Base-by-base conservation (phyloP, 1,140 invertebrate species). In the Drosophila nigrodunni region DNA sequence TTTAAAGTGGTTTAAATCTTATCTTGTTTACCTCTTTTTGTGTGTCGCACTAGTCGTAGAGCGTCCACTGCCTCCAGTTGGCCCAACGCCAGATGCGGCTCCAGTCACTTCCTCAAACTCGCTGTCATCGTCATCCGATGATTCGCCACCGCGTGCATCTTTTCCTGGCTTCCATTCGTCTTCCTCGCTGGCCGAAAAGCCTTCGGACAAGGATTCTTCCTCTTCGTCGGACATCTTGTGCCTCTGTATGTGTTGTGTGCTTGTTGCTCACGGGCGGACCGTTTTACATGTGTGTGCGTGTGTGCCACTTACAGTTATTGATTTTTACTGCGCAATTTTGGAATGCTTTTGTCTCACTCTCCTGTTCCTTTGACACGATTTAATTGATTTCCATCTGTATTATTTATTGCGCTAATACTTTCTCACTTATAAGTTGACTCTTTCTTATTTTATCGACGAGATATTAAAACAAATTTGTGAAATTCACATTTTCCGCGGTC, bases 121-220 rank as follows among this genome's bases (percentile, higher is more conserved):
- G 54, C 91, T 92, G 58, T 92, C 91, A 74, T 92, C 91, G 49
- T 92, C 91, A 30, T 92, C 91, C 0, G 88, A 91, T 7, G 88
- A 90, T 62, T 92, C 88, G 8, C 86, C 91, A 3, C 88, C 91
- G 47, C 79, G 78, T 3, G 61, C 77, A 67, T 92, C 77, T 60
- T 92, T 91, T 13, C 9, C 73, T 3, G 91, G 91, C 47, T 89
- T 91, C 91, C 91, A 92, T 57, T 92, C 91, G 65, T 92, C 91
- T 50, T 88, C 91, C 44, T 89, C 90, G 52, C 91, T 92, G 47
- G 91, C 91, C 4, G 91, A 92, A 60, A 92, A 92, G 55, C 85
- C 91, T 47, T 92, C 91, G 15, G 91, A 90, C 66, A 82, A 66
- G 57, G 88, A 90, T 39, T 90, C 88, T 57, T 92, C 91, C 65